These are phyloP conservation scores for Pluvialis apricaria DNA, from an alignment of 2,113 vertebrate species.

Conservation along the genomic window DNA sequence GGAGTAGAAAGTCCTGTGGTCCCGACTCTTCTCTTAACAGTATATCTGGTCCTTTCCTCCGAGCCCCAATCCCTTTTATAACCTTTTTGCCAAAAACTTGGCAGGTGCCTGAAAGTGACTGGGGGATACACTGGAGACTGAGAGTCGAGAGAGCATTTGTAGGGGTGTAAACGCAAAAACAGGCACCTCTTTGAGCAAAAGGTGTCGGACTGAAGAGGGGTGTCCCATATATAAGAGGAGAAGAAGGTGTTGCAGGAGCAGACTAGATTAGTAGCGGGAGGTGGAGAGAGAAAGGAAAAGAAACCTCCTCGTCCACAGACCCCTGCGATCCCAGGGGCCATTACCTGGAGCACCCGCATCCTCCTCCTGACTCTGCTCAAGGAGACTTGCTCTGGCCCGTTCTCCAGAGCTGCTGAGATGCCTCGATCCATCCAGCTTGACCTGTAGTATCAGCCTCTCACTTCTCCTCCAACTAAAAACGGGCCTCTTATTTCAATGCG, in stretches of 20 bases:
- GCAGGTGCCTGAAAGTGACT: not conserved
- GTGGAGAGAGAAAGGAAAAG: not conserved
- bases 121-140: not conserved
- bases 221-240: rapidly evolving
- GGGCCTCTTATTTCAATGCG: constrained; percentile 11
- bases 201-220: not conserved
- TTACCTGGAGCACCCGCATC: not conserved
- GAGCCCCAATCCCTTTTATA: not conserved
- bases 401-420: not conserved
- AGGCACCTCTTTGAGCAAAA: not conserved
- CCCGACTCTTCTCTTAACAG: not conserved
- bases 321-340: too few species aligned
- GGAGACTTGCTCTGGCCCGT: rapidly evolving
- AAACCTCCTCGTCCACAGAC: not conserved
- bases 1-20: not conserved
- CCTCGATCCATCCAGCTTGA: constrained; percentile 6
- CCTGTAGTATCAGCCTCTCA: constrained; percentile 7
- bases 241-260: not conserved
- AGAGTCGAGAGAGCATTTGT: not conserved
- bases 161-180: not conserved
- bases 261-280: not conserved
- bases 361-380: not conserved
- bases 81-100: not conserved
- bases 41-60: not conserved
- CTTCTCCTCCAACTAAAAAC: constrained; percentile 48